A percentile compares a stretch with the other conserved stretches of the same genome.
phyloP scores from a whole-genome alignment of 2,113 vertebrate species.

The Dipodomys merriami region DNA sequence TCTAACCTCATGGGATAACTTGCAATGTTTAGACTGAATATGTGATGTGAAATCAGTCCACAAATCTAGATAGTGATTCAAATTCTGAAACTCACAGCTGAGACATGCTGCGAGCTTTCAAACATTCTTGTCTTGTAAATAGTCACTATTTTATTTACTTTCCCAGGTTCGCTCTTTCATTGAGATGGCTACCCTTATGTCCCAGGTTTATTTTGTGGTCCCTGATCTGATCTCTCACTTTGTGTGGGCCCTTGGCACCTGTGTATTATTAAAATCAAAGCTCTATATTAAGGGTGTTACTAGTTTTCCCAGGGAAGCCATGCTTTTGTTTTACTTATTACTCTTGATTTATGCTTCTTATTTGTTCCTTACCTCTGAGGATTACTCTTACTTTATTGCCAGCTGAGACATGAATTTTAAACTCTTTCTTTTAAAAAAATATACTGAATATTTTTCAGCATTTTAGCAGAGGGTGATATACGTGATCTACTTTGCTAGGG shows the following conservation, averaged over 20 bases:
- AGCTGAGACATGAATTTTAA: slow-evolving; percentile 64
- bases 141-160: slow-evolving; percentile 44
- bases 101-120: neutral
- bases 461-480: slow-evolving; percentile 8
- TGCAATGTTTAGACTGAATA: neutral
- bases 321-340: slow-evolving; percentile 72
- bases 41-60: neutral
- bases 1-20: neutral
- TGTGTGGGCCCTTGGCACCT: neutral
- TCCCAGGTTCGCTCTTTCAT: neutral
- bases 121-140: neutral
- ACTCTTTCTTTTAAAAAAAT: slow-evolving; percentile 50
- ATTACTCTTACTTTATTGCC: slow-evolving; percentile 69
- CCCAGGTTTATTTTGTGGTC: neutral
- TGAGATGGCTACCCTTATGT: neutral
- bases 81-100: neutral
- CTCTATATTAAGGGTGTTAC: slow-evolving; percentile 66
- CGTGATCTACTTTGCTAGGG: neutral
- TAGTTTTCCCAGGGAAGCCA: slow-evolving; percentile 60
- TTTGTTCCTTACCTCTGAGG: slow-evolving; percentile 63
- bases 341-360: slow-evolving; percentile 65
- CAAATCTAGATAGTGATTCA: neutral
- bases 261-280: slow-evolving; percentile 71
- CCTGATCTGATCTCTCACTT: slow-evolving; percentile 49
- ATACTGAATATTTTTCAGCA: slow-evolving; percentile 34